These are phyloP conservation scores for Eumeta japonica DNA, from an alignment of 1,140 invertebrate genomes.

Conservation along the genomic window DNA sequence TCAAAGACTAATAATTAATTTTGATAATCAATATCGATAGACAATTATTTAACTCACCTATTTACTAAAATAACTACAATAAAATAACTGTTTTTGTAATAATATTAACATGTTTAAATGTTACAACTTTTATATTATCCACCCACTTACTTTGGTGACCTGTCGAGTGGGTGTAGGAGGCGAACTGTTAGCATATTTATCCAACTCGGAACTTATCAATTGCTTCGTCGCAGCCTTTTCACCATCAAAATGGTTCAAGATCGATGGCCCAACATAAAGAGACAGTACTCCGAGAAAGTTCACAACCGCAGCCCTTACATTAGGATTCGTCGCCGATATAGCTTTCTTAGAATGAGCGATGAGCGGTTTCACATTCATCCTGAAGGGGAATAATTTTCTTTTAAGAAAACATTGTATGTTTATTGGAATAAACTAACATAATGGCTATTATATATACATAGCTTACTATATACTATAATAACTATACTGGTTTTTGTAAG, in stretches of 20 bases:
- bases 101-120: too few species aligned
- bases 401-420: not conserved
- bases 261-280: constrained; percentile 74
- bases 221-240: constrained; percentile 84
- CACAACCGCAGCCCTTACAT: constrained; percentile 75
- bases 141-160: constrained; percentile 44
- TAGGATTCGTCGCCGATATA: constrained; percentile 79
- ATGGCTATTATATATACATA: not conserved
- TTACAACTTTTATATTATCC: constrained; percentile 3
- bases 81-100: too few species aligned
- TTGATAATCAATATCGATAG: too few species aligned
- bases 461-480: not conserved
- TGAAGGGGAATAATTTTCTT: constrained; percentile 38
- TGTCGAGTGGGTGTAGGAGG: constrained; percentile 69
- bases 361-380: constrained; percentile 75
- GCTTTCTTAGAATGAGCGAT: constrained; percentile 83
- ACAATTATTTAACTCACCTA: too few species aligned
- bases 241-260: constrained; percentile 80
- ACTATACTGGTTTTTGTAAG: not conserved
- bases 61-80: too few species aligned
- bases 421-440: not conserved
- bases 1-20: too few species aligned
- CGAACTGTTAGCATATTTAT: constrained; percentile 72
- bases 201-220: constrained; percentile 84
- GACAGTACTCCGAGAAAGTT: constrained; percentile 69